These are phyloP conservation scores for Ceratoteleas bidentatus DNA, from an alignment of 1,140 invertebrate species.

Conservation along the genomic window DNA sequence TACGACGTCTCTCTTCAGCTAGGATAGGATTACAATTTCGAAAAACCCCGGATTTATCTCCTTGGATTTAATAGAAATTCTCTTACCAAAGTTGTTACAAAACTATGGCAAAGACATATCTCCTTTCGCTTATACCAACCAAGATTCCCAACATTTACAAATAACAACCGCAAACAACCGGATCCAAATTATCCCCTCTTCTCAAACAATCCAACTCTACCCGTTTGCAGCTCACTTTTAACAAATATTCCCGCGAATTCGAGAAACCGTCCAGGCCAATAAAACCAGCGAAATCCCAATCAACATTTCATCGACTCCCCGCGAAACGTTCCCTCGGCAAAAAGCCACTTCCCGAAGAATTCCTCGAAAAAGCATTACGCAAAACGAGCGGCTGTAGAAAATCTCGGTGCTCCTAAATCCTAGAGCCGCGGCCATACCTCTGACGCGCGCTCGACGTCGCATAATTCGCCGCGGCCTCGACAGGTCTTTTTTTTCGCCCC, in stretches of 20 bases:
- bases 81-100: no score
- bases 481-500: constrained; percentile 18
- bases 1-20: no score
- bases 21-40: no score
- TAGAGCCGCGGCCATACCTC: constrained; percentile 30
- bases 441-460: constrained; percentile 31
- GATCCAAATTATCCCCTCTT: neutral
- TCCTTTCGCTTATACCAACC: no score
- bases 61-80: no score
- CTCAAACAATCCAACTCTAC: neutral
- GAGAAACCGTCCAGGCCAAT: neutral
- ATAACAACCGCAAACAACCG: no score
- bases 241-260: neutral
- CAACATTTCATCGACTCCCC: constrained; percentile 25
- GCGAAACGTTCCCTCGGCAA: constrained; percentile 12
- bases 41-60: no score
- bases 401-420: constrained; percentile 40
- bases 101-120: no score
- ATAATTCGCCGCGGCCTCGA: constrained; percentile 31
- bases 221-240: no score
- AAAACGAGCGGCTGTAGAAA: constrained; percentile 33
- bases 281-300: constrained; percentile 1
- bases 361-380: constrained; percentile 30
- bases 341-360: constrained; percentile 23
- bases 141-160: no score